phyloP scores from a whole-genome alignment of 2,113 vertebrate genomes.

The Taurulus bubalis region DNA sequence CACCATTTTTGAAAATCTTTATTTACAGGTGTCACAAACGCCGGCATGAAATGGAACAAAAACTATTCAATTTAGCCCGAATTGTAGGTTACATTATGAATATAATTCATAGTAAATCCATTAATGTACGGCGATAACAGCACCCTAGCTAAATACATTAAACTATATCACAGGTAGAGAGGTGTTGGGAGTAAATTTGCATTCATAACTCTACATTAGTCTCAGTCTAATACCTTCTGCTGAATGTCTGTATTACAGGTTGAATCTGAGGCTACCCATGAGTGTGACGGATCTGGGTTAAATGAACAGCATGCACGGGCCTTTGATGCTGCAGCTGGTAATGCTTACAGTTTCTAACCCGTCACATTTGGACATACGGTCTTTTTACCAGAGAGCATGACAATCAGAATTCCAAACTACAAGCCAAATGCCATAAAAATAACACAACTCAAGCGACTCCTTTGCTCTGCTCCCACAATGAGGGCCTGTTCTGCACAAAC shows the following conservation, averaged over 20 bases:
- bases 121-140: slow-evolving; percentile 12
- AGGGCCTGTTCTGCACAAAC: slow-evolving; percentile 37
- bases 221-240: slow-evolving; percentile 62
- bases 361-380: slow-evolving; percentile 66
- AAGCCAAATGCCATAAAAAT: slow-evolving; percentile 80
- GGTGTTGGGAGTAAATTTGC: slow-evolving; percentile 57
- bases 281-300: slow-evolving; percentile 75
- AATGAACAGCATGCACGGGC: slow-evolving; percentile 66
- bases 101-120: background rate
- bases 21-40: background rate
- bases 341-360: slow-evolving; percentile 75
- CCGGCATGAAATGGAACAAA: background rate
- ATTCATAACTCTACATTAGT: slow-evolving; percentile 66
- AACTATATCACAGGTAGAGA: slow-evolving; percentile 44
- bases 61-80: background rate
- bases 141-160: slow-evolving; percentile 18
- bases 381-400: slow-evolving; percentile 74
- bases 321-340: slow-evolving; percentile 84
- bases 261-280: slow-evolving; percentile 65
- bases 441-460: slow-evolving; percentile 66
- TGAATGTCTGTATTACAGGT: slow-evolving; percentile 77
- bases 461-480: slow-evolving; percentile 47
- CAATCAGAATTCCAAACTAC: slow-evolving; percentile 81
- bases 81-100: background rate
- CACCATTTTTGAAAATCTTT: background rate